Evolutionary conservation across 2,797 vertebrate species (phyloP).

Genomic region (Echiichthys vipera): DNA sequence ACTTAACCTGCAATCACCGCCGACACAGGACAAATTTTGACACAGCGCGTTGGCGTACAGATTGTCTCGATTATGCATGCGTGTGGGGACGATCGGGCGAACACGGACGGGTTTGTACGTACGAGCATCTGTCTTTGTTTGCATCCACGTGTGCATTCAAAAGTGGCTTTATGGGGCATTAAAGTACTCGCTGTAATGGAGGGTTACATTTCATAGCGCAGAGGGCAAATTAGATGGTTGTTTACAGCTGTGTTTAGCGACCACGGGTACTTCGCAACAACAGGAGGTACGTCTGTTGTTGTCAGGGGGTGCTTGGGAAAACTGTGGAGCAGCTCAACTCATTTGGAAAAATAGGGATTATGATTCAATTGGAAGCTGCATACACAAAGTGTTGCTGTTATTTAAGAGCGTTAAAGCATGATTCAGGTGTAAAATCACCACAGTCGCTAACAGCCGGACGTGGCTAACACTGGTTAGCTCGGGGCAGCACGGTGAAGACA

Average conservation of each 20-base stretch:
- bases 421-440: no score
- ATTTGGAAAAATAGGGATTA: no score
- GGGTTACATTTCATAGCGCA: constrained; percentile 24
- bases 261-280: no score
- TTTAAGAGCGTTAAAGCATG: no score
- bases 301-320: no score
- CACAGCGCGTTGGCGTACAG: constrained; percentile 13
- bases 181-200: constrained; percentile 10
- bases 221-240: background rate
- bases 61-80: constrained; percentile 24
- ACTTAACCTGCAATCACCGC: constrained; percentile 37
- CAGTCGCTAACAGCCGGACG: no score
- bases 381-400: no score
- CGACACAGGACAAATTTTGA: constrained; percentile 27
- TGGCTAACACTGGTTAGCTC: no score
- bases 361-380: no score
- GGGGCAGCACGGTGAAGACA: no score
- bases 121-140: constrained; percentile 8
- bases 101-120: constrained; percentile 4
- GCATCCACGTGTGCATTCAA: background rate
- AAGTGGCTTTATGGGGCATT: constrained; percentile 9
- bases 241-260: background rate
- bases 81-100: background rate
- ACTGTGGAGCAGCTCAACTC: no score
- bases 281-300: no score